A percentile compares a stretch with the other conserved stretches of the same genome.
Evolutionary conservation across 2,113 vertebrate genomes (phyloP).

Genomic region (Raja brachyura): DNA sequence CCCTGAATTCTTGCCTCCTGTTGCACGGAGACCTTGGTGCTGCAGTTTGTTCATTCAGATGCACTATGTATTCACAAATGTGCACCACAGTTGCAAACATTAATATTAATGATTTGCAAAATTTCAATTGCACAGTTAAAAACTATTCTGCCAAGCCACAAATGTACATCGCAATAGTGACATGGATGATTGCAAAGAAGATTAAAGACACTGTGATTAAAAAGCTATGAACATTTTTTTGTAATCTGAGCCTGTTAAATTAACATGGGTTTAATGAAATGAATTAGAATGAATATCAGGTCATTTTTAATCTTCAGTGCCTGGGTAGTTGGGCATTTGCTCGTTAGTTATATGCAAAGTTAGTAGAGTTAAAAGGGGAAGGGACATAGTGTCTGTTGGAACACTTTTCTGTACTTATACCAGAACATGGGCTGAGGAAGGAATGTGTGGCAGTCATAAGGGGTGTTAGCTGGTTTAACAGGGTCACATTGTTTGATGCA

Average conservation of each 20-base stretch:
- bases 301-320: conserved; percentile 49
- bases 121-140: too few relatives aligned
- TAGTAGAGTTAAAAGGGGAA: conserved; percentile 37
- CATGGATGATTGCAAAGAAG: background rate
- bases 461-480: background rate
- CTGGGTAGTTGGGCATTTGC: conserved; percentile 47
- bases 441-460: conserved; percentile 16
- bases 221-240: conserved; percentile 1
- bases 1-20: background rate
- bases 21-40: background rate
- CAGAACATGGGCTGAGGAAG: conserved; percentile 8
- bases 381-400: conserved; percentile 50
- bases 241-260: conserved; percentile 49
- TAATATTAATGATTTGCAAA: too few relatives aligned
- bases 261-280: conserved; percentile 56
- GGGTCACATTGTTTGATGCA: conserved; percentile 13
- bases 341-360: conserved; percentile 39
- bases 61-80: background rate
- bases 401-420: conserved; percentile 46
- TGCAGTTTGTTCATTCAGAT: background rate
- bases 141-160: background rate
- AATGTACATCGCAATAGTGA: background rate
- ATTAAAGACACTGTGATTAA: background rate
- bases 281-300: conserved; percentile 51
- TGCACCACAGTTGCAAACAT: background rate